phyloP scores from a whole-genome alignment of 1,140 invertebrate species.

The Coboldia fuscipes region DNA sequence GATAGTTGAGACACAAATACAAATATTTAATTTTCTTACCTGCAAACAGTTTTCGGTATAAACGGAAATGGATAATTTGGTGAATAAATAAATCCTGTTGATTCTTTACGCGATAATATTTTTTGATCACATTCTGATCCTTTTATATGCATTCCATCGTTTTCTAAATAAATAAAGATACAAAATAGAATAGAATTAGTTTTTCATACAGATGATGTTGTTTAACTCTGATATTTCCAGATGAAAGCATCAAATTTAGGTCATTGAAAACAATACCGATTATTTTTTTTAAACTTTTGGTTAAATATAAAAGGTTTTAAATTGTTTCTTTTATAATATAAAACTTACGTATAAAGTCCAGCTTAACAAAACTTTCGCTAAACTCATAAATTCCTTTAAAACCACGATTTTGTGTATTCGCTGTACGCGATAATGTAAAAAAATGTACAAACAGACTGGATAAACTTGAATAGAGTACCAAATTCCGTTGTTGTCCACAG shows the following conservation, averaged over 20 bases:
- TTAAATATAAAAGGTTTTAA: not conserved
- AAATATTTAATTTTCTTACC: constrained; percentile 20
- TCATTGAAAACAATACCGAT: too few species aligned
- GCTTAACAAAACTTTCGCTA: constrained; percentile 87
- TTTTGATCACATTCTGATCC: constrained; percentile 95
- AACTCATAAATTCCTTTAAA: constrained; percentile 94
- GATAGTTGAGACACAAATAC: not conserved
- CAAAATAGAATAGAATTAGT: not conserved
- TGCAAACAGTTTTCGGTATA: constrained; percentile 84
- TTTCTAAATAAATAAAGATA: constrained; percentile 22
- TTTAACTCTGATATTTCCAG: too few species aligned
- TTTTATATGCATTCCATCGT: constrained; percentile 77
- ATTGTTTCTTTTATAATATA: not conserved
- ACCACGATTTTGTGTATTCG: constrained; percentile 81
- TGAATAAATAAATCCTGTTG: constrained; percentile 74
- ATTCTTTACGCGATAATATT: constrained; percentile 83
- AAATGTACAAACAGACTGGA: constrained; percentile 76
- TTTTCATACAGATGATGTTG: not conserved
- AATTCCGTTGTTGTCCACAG: constrained; percentile 91
- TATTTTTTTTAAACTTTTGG: too few species aligned
- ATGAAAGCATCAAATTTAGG: too few species aligned
- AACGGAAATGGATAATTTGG: constrained; percentile 90
- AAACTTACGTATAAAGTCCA: constrained; percentile 78
- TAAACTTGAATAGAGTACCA: constrained; percentile 83
- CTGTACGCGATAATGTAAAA: constrained; percentile 67